phyloP scores from a whole-genome alignment of 2,113 vertebrate species.

The Nibea albiflora region DNA sequence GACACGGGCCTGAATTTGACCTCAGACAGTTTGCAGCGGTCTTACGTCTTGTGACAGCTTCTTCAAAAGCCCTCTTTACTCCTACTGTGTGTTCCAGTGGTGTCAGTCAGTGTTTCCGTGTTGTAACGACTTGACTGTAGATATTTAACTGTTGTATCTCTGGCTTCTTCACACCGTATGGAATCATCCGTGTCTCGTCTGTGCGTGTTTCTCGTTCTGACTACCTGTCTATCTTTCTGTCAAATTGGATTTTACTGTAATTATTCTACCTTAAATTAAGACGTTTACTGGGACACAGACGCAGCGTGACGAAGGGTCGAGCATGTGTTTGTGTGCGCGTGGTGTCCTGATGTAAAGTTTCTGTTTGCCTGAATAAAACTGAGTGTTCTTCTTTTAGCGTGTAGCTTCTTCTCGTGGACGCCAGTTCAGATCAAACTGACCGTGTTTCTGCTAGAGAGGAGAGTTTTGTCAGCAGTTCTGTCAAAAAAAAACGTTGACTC shows the following conservation, averaged over 20 bases:
- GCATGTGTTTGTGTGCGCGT: constrained; percentile 46
- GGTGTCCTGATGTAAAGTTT: constrained; percentile 41
- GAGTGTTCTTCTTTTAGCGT: constrained; percentile 26
- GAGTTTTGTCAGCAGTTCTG: constrained; percentile 38
- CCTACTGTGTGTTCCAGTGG: constrained; percentile 57
- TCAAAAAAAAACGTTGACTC: constrained; percentile 46
- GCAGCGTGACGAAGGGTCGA: constrained; percentile 21
- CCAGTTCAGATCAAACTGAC: constrained; percentile 18
- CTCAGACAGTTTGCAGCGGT: constrained; percentile 34
- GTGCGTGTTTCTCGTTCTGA: constrained; percentile 46
- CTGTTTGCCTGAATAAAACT: constrained; percentile 30
- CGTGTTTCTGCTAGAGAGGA: constrained; percentile 12
- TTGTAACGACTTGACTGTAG: constrained; percentile 61
- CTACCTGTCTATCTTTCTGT: constrained; percentile 69
- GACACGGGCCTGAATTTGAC: constrained; percentile 29
- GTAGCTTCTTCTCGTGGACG: constrained; percentile 34
- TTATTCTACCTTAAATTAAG: constrained; percentile 32
- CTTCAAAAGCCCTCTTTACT: constrained; percentile 14
- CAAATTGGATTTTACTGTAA: constrained; percentile 31
- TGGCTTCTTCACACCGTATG: constrained; percentile 53
- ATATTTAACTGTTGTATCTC: constrained; percentile 64
- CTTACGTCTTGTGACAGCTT: constrained; percentile 26
- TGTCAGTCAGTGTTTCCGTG: constrained; percentile 65
- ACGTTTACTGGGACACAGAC: constrained; percentile 18
- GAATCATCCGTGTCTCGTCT: constrained; percentile 48